These are phyloP conservation scores for Phalanger gymnotis DNA, from an alignment of 2,797 vertebrate species.

Conservation along the genomic window DNA sequence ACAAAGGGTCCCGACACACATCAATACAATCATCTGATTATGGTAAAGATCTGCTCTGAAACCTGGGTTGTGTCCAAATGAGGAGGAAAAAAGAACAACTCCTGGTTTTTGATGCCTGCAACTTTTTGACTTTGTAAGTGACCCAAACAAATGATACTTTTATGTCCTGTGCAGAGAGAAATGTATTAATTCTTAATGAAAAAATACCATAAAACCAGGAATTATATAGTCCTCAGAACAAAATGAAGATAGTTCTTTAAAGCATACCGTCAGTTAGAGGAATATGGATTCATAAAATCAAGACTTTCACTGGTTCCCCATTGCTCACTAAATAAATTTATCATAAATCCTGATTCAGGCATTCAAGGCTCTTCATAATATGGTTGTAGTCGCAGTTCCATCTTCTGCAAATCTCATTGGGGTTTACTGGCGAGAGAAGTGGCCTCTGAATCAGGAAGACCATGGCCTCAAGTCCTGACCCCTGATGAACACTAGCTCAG, in stretches of 20 bases:
- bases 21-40: not conserved
- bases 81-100: not conserved
- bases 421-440: not conserved
- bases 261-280: not conserved
- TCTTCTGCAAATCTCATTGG: not conserved
- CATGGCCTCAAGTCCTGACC: too few species aligned
- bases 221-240: not conserved
- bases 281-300: not conserved
- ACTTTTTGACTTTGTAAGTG: not conserved
- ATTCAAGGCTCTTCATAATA: not conserved
- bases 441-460: not conserved
- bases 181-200: not conserved
- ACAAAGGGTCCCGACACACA: not conserved
- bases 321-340: not conserved
- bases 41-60: not conserved
- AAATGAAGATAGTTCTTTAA: not conserved
- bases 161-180: not conserved
- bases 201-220: not conserved
- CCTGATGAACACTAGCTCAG: not conserved
- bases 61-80: not conserved
- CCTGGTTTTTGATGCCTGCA: not conserved
- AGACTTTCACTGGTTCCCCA: not conserved
- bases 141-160: not conserved
- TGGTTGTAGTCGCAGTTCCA: not conserved
- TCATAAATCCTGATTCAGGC: not conserved